Evolutionary conservation across 1,140 invertebrate genomes (phyloP), one percentile per base, ranked within the genome.

Genomic region (Hycleus cichorii): DNA sequence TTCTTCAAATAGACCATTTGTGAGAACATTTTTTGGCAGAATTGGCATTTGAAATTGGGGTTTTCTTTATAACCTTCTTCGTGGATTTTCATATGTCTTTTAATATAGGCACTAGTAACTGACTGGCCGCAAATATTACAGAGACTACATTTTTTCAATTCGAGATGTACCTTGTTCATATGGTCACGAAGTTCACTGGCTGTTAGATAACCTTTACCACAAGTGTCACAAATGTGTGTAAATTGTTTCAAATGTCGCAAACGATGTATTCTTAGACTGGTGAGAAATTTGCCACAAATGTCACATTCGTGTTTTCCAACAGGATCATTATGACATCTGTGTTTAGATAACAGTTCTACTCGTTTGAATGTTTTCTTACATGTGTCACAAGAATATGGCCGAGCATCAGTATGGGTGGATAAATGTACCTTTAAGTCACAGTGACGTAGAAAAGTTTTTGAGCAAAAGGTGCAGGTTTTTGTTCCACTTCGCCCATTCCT

Each of bases 1-100:
- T 45, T 12, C 12, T 43, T 57, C 10, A 57, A 54, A 38, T 38
- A 32, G 25, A 55, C 32, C 48, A 49, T 45, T 3, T 60, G 51
- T n/a, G 54, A 39, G 38, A 63, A 65, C 3, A 54, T 58, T 18
- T 59, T 53, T 18, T 58, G 39, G 53, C 78, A 80, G 4, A 72
- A 65, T 3, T 76, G 65, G 49, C 78, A 80, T 58, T 67, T 74
- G 46, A 75, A 77, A 70, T 76, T 70, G 1, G 70, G 70, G 43
- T 65, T 70, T 65, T 59, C 56, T 39, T 67, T 67, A 26, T 58
- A 64, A 39, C 64, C 55, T 2, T 57, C 18, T 18, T 18, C 60
- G 39, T 69, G 67, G 10, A 62, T 59, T 2, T 55, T 61, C 57
- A 65, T 61, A 48, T 69, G 67, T 11, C 67, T 59, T 51, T 62